Base-by-base conservation (phyloP, 2,797 vertebrate genomes). In the Salmo trutta region DNA sequence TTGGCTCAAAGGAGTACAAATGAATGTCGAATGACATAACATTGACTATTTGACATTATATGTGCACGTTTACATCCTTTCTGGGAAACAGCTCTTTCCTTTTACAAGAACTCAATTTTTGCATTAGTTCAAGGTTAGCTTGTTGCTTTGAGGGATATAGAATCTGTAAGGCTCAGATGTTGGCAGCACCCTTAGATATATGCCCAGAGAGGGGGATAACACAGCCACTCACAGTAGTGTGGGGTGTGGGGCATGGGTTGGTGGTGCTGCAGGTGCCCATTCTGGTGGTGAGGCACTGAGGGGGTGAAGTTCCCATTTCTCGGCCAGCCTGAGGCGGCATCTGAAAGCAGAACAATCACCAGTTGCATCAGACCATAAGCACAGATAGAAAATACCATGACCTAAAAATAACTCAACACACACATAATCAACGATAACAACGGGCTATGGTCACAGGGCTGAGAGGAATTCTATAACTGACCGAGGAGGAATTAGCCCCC, bases 211-310 rank as follows among this genome's bases (percentile, higher is more conserved):
- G 41, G 41, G 4, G 24, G 15, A 17, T 4, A 24, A 1, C 19
- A 19, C 21, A 21, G 47, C n/a, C 79, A 92, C 97, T 96, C 88
- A 99, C 98, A 99, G 94, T 98, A 99, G 93, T 98, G 97, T 76
- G 96, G 97, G 27, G 97, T 95, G 88, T 98, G 96, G 80, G 96
- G 93, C 96, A 99, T 97, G 88, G 98, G 96, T 53, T 96, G 96
- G 71, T 98, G 98, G 91, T 99, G 98, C 87, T 98, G 97, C 79
- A 99, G 95, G 85, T 98, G 97, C 52, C 97, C 97, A 59, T 98
- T 99, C 93, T 97, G 97, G 91, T 97, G 97, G 85, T 96, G 97
- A 84, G 97, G 95, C 90, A 96, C 95, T 80, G 93, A 94, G 67
- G 97, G 94, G 51, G 96, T 93, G 90, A 97, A 98, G 69, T 94